These are phyloP conservation scores for Gymnocephalus cernua DNA, from an alignment of 2,113 vertebrate genomes.

Conservation along the genomic window DNA sequence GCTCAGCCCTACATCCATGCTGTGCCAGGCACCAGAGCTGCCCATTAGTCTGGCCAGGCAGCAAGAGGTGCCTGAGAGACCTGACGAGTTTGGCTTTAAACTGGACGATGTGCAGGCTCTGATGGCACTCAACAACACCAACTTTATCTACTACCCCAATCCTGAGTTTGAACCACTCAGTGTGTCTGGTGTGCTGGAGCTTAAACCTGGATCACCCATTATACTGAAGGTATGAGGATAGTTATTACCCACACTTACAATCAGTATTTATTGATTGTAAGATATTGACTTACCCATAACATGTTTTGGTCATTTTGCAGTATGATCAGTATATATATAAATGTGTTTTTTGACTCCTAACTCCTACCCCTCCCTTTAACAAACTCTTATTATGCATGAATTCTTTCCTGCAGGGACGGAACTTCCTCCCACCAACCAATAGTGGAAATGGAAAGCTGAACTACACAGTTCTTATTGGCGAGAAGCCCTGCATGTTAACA, in stretches of 20 bases:
- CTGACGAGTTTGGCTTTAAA: conserved; percentile 97
- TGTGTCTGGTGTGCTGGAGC: conserved; percentile 92
- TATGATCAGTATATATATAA: not conserved
- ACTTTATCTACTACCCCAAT: conserved; percentile 97
- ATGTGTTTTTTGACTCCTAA: not conserved
- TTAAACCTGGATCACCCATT: conserved; percentile 97
- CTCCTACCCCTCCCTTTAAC: not conserved
- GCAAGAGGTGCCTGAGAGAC: conserved; percentile 88
- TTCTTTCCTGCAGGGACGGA: conserved; percentile 88
- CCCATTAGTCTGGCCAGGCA: conserved; percentile 86
- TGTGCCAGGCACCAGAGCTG: conserved; percentile 93
- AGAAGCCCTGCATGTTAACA: conserved; percentile 93
- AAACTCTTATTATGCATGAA: not conserved
- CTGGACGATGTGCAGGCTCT: conserved; percentile 93
- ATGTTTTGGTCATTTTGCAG: not conserved
- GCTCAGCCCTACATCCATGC: conserved; percentile 91
- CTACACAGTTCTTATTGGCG: conserved; percentile 95
- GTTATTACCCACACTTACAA: not conserved
- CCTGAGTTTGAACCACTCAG: conserved; percentile 94
- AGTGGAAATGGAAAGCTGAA: conserved; percentile 96
- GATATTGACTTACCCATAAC: not conserved
- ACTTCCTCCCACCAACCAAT: conserved; percentile 92
- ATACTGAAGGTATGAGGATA: conserved; percentile 92
- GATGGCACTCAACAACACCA: conserved; percentile 93
- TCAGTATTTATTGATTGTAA: not conserved